Percentiles rank a stretch among this genome's conserved stretches.
phyloP scores from a whole-genome alignment of 2,113 vertebrate species.

The Zosterops japonicus region DNA sequence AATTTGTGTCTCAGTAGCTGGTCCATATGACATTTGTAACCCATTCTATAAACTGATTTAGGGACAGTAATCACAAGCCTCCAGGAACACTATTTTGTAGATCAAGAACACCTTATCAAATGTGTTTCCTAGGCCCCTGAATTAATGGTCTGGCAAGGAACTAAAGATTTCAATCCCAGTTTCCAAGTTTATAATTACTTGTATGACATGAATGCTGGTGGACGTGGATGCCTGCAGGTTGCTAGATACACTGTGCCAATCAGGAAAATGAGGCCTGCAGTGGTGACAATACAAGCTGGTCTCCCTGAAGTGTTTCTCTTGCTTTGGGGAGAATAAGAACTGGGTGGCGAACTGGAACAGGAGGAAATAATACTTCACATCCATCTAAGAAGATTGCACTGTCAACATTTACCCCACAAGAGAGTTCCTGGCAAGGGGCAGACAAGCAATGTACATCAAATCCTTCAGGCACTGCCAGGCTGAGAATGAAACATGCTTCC shows the following conservation, averaged over 20 bases:
- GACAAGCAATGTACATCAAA: background rate
- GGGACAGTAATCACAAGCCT: background rate
- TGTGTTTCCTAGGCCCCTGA: background rate
- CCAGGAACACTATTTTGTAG: background rate
- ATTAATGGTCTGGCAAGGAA: background rate
- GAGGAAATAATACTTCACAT: background rate
- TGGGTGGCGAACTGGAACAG: background rate
- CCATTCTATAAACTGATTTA: background rate
- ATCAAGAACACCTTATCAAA: background rate
- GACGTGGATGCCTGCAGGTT: background rate
- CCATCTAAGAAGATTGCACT: background rate
- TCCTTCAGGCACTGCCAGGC: background rate
- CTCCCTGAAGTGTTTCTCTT: background rate
- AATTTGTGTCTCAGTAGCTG: background rate
- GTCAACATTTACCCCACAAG: background rate
- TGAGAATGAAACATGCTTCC: background rate
- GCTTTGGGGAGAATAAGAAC: background rate
- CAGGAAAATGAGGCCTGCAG: background rate
- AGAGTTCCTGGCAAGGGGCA: background rate
- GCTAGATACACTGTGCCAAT: background rate
- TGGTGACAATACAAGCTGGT: rapidly evolving
- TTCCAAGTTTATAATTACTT: background rate
- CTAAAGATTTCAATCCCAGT: background rate
- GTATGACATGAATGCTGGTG: background rate
- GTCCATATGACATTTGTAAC: background rate